Conservation (phyloP, 92 coral and sea anemone species). For the Montipora capitata region DNA sequence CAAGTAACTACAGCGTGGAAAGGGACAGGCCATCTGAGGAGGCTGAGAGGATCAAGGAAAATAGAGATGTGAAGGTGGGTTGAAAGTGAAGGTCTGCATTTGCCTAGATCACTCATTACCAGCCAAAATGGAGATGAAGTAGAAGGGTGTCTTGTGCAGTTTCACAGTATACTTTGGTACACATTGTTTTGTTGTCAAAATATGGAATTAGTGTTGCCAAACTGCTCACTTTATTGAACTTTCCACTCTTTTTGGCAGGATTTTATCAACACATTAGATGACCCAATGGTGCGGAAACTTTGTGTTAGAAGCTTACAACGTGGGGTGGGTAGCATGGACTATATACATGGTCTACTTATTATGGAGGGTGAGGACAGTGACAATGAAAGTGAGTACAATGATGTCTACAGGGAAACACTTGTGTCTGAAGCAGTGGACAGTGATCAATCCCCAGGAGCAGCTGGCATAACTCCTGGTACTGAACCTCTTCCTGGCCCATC, state of each 20-base stretch:
- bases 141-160: too few relatives aligned
- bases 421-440: too few relatives aligned
- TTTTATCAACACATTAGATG: neutral
- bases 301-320: neutral
- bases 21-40: constrained; percentile 7
- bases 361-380: neutral
- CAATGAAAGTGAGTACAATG: neutral
- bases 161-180: too few relatives aligned
- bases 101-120: too few relatives aligned
- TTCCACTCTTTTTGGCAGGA: neutral
- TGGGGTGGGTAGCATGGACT: constrained; percentile 20
- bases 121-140: too few relatives aligned
- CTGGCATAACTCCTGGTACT: neutral
- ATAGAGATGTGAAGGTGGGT: constrained; percentile 13
- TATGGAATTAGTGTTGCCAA: too few relatives aligned
- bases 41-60: constrained; percentile 1
- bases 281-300: neutral
- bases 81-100: neutral
- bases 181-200: too few relatives aligned
- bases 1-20: neutral
- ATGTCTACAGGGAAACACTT: neutral
- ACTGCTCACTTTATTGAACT: too few relatives aligned
- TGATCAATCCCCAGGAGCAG: neutral
- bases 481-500: neutral
- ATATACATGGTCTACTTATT: constrained; percentile 1